Conservation (phyloP, 2,113 vertebrate genomes). For the Astur gentilis region DNA sequence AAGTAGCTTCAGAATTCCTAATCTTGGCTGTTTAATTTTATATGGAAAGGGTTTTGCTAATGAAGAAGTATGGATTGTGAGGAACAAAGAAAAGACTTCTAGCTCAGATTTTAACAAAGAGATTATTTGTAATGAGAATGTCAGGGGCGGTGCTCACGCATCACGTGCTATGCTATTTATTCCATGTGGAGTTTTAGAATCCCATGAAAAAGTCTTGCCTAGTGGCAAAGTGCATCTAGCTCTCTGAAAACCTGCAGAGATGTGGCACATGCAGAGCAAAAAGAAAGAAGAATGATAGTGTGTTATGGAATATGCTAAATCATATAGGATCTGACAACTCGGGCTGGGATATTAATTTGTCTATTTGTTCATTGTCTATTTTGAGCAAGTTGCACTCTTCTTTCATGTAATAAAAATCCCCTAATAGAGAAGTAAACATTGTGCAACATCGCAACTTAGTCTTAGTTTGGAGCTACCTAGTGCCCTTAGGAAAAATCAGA, state of each 20-base stretch:
- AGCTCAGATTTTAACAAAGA: background rate
- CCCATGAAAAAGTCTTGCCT: background rate
- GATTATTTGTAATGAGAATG: background rate
- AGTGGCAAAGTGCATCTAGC: background rate
- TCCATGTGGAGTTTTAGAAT: background rate
- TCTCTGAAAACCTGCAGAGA: background rate
- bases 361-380: background rate
- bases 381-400: background rate
- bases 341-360: background rate
- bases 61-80: background rate
- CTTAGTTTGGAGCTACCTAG: background rate
- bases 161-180: background rate
- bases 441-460: background rate
- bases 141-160: background rate
- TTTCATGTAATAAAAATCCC: background rate
- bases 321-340: background rate
- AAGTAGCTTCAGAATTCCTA: background rate
- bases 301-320: background rate
- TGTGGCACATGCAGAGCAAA: background rate
- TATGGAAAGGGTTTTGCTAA: background rate
- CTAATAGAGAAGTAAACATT: background rate
- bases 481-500: background rate
- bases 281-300: background rate
- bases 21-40: background rate
- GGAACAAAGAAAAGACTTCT: background rate